phyloP scores from a whole-genome alignment of 2,888 invertebrate species.

The Pharmacophagus antenor region DNA sequence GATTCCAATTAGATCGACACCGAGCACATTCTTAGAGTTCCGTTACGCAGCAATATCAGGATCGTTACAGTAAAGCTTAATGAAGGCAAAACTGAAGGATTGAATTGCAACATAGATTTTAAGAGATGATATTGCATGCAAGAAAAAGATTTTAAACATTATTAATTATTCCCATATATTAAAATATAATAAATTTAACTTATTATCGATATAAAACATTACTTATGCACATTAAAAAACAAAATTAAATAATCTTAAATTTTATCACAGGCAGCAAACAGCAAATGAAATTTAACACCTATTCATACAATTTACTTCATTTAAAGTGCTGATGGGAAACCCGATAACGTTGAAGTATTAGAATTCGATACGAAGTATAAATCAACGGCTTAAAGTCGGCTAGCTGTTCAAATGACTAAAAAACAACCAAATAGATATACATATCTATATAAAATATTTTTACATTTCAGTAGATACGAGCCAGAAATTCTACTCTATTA shows the following conservation, averaged over 20 bases:
- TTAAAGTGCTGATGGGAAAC: conserved; percentile 20
- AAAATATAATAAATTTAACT: too few relatives aligned
- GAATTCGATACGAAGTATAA: conserved; percentile 11
- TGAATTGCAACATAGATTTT: not conserved
- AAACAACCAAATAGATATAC: conserved; percentile 7
- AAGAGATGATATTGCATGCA: not conserved
- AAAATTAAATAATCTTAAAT: conserved; percentile 3
- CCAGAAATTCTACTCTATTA: too few relatives aligned
- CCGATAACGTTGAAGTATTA: conserved; percentile 8
- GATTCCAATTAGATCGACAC: conserved; percentile 2
- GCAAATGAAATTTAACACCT: conserved; percentile 10
- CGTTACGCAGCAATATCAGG: not conserved
- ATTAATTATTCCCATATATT: too few relatives aligned
- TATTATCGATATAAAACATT: too few relatives aligned
- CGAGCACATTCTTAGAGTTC: not conserved
- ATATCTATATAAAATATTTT: not conserved
- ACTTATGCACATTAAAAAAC: not conserved
- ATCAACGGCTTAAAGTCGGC: not conserved
- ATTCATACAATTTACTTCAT: conserved; percentile 12
- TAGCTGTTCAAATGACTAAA: conserved; percentile 26
- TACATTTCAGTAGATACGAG: not conserved
- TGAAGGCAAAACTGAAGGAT: not conserved
- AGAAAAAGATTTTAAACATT: not conserved
- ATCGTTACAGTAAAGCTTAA: not conserved
- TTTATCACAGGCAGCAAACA: not conserved